Evolutionary conservation across 2,888 invertebrate genomes (phyloP).

Genomic region (Latheticus oryzae): DNA sequence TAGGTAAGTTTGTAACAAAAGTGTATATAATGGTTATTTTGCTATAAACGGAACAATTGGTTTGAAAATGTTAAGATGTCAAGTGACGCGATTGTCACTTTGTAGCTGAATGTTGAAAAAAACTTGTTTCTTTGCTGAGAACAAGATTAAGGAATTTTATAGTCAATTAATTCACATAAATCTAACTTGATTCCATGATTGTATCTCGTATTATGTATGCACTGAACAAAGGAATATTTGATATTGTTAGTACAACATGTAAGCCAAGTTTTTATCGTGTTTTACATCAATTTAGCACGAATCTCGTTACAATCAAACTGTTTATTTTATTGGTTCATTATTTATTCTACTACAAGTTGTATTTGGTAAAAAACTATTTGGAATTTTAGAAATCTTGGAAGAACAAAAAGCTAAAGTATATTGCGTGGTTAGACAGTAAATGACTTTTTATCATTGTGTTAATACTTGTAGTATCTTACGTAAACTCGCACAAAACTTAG

Average conservation of each 20-base stretch:
- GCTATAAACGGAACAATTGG: too few species aligned
- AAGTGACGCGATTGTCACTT: slow-evolving; percentile 4
- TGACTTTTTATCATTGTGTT: too few species aligned
- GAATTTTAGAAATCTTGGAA: too few species aligned
- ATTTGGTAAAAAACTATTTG: too few species aligned
- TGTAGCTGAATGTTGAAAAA: slow-evolving; percentile 8
- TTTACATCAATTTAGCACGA: slow-evolving; percentile 10
- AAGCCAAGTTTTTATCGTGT: slow-evolving; percentile 19
- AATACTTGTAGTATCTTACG: too few species aligned
- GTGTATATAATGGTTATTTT: too few species aligned
- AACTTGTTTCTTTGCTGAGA: slow-evolving; percentile 22
- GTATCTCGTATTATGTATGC: too few species aligned
- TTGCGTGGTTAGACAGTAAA: too few species aligned
- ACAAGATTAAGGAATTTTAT: slow-evolving; percentile 30
- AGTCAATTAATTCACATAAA: slow-evolving; percentile 31
- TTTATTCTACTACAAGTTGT: slow-evolving; percentile 1
- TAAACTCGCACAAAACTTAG: too few species aligned
- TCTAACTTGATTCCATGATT: slow-evolving; percentile 24
- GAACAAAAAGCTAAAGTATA: too few species aligned
- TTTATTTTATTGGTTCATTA: slow-evolving; percentile 9
- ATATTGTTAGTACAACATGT: slow-evolving; percentile 8
- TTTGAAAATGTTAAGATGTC: slow-evolving; percentile 2
- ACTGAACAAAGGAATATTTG: slow-evolving; percentile 10
- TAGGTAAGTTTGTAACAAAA: too few species aligned
- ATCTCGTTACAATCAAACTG: not conserved